Conservation (phyloP, 2,797 vertebrate species). For the Lepilemur ruficaudatus region DNA sequence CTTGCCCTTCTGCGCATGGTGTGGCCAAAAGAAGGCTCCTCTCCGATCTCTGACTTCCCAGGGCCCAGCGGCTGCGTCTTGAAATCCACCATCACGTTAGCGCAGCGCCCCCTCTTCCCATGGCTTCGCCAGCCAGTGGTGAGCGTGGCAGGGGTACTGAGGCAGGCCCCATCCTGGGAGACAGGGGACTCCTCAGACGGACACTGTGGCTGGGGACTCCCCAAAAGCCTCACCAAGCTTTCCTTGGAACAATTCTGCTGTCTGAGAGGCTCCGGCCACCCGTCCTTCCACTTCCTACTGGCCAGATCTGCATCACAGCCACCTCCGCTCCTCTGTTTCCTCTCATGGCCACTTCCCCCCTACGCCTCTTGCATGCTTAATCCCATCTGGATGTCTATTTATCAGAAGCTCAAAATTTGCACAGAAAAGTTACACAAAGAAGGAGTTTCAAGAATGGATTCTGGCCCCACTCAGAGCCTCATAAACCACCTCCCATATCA, state of each 20-base stretch:
- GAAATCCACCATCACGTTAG: neutral
- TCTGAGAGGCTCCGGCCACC: neutral
- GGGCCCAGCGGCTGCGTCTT: neutral
- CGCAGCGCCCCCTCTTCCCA: neutral
- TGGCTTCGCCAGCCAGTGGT: neutral
- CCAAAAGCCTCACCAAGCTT: neutral
- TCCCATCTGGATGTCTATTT: neutral
- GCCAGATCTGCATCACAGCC: neutral
- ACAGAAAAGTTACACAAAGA: neutral
- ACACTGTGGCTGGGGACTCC: neutral
- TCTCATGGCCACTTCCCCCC: neutral
- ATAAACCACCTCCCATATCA: neutral
- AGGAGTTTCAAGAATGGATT: neutral
- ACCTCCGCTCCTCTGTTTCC: neutral
- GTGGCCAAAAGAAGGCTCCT: neutral
- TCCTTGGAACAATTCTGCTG: neutral
- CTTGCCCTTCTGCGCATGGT: neutral
- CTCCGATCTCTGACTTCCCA: neutral
- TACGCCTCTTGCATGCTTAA: neutral
- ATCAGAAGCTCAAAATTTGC: neutral
- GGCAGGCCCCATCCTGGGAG: no score
- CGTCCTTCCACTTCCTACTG: neutral
- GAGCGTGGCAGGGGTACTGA: accelerated
- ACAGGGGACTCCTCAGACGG: neutral
- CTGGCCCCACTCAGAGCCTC: neutral